Evolutionary conservation across 1,140 invertebrate genomes (phyloP).

Genomic region (Drosophila burlai): DNA sequence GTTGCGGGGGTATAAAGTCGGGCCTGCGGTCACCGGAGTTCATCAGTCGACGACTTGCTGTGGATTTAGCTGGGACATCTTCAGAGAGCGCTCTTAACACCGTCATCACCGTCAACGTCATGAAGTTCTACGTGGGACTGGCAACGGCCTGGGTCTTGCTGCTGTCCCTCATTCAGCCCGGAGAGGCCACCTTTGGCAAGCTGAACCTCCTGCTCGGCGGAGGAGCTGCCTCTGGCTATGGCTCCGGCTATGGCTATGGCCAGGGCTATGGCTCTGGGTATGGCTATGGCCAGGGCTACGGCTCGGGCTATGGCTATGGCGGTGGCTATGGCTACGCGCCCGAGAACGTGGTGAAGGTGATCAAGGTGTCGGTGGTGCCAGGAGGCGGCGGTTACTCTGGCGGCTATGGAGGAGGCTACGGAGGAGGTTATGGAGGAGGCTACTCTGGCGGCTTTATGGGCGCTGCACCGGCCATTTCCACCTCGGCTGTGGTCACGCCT

Average conservation of each 20-base stretch:
- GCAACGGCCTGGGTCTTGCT: slow-evolving; percentile 13
- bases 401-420: slow-evolving; percentile 38
- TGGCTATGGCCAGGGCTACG: slow-evolving; percentile 49
- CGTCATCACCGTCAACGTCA: slow-evolving; percentile 21
- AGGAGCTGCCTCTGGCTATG: slow-evolving; percentile 45
- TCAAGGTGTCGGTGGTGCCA: slow-evolving; percentile 70
- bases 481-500: slow-evolving; percentile 71
- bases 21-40: slow-evolving; percentile 56
- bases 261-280: slow-evolving; percentile 30
- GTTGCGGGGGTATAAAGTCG: slow-evolving; percentile 54
- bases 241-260: slow-evolving; percentile 41
- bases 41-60: slow-evolving; percentile 53
- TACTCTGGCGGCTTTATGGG: slow-evolving; percentile 58
- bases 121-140: slow-evolving; percentile 50
- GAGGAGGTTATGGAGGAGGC: slow-evolving; percentile 39
- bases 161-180: slow-evolving; percentile 23
- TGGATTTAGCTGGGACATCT: slow-evolving; percentile 29
- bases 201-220: slow-evolving; percentile 65
- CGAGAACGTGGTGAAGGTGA: slow-evolving; percentile 75
- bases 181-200: slow-evolving; percentile 70
- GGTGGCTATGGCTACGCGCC: slow-evolving; percentile 57
- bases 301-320: slow-evolving; percentile 44
- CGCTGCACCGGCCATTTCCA: slow-evolving; percentile 69
- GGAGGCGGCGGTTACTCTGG: slow-evolving; percentile 28
- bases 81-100: background rate